Evolutionary conservation across 2,113 vertebrate species (phyloP).

Genomic region (Tiliqua scincoides): DNA sequence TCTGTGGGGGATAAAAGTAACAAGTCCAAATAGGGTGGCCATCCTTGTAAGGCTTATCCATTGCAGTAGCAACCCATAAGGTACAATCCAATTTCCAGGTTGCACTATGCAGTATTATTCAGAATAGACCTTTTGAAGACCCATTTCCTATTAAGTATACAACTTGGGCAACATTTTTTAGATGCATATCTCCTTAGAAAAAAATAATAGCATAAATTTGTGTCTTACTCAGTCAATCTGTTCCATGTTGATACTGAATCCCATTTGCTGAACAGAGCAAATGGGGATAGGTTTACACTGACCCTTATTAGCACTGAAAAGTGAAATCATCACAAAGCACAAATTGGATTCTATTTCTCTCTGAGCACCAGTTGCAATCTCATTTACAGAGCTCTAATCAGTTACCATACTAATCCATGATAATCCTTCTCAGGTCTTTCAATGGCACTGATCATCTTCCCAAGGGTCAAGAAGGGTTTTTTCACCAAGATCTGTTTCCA

Average conservation of each 20-base stretch:
- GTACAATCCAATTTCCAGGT: background rate
- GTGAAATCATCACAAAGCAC: background rate
- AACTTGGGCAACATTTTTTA: background rate
- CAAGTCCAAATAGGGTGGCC: background rate
- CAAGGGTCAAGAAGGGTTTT: constrained; percentile 6
- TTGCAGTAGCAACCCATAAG: background rate
- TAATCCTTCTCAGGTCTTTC: constrained; percentile 9
- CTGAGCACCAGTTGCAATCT: background rate
- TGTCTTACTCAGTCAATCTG: background rate
- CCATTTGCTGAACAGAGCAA: background rate
- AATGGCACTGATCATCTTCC: constrained; percentile 6
- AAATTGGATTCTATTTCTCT: constrained; percentile 8
- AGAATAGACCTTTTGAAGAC: background rate
- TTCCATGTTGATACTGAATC: background rate
- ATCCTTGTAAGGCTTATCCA: background rate
- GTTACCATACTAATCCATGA: constrained; percentile 7
- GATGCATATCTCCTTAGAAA: background rate
- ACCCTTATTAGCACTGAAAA: constrained; percentile 8
- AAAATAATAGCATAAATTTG: background rate
- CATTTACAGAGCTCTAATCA: constrained; percentile 17
- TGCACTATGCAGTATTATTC: background rate
- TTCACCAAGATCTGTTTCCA: background rate
- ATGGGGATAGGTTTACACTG: background rate
- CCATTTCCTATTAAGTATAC: background rate
- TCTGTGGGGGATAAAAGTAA: background rate